Conservation (phyloP, 2,888 invertebrate genomes). For the Drosophila mulleri region DNA sequence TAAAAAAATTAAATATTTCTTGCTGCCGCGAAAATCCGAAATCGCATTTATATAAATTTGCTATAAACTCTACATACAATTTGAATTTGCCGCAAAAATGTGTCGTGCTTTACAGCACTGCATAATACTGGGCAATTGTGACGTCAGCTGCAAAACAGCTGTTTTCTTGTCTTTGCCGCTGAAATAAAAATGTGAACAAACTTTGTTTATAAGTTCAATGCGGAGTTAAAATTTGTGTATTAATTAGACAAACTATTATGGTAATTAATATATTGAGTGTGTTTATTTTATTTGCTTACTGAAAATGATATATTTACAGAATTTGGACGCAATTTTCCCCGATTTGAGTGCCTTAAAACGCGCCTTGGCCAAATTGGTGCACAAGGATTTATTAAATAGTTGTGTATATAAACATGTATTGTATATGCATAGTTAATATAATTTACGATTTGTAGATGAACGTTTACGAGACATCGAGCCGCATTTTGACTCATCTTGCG, state of each 20-base stretch:
- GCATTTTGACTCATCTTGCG: constrained; percentile 51
- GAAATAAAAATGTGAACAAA: background rate
- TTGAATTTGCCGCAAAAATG: constrained; percentile 26
- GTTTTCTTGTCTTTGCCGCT: constrained; percentile 7
- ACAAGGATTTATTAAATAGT: constrained; percentile 85
- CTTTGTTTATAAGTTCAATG: background rate
- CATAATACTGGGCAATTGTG: constrained; percentile 15
- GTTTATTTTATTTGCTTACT: background rate
- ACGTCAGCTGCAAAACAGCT: constrained; percentile 39
- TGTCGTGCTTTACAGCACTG: constrained; percentile 25
- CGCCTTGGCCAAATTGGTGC: constrained; percentile 86
- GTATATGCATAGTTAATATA: background rate
- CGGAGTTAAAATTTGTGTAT: background rate
- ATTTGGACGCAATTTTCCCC: constrained; percentile 85
- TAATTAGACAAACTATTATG: constrained; percentile 25
- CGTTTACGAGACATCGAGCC: constrained; percentile 49
- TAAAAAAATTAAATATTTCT: too few relatives aligned
- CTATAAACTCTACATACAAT: background rate
- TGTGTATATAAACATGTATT: background rate
- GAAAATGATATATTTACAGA: constrained; percentile 24
- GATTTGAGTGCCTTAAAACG: constrained; percentile 84
- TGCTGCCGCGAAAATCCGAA: too few relatives aligned
- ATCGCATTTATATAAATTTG: too few relatives aligned
- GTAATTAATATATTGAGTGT: constrained; percentile 19
- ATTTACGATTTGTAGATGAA: constrained; percentile 43